phyloP scores from a whole-genome alignment of 2,113 vertebrate genomes.

The Lipophrys pholis region DNA sequence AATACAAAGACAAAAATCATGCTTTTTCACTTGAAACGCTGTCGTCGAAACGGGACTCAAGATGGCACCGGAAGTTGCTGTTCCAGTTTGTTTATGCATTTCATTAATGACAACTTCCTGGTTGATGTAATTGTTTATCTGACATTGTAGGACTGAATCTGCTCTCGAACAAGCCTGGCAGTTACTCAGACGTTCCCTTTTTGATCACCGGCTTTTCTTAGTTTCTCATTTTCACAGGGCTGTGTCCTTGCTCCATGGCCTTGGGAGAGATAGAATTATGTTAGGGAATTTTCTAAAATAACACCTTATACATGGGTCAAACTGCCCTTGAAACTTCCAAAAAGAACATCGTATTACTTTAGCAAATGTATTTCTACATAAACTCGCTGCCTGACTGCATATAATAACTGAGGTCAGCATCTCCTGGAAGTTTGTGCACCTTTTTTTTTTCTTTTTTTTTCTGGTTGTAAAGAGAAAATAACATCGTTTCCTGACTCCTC shows the following conservation, averaged over 20 bases:
- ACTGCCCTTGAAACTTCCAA: background rate
- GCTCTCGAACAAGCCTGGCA: too few relatives aligned
- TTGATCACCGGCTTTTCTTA: background rate
- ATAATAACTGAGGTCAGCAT: conserved; percentile 40
- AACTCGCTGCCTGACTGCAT: background rate
- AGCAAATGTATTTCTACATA: background rate
- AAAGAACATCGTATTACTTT: conserved; percentile 7
- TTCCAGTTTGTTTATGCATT: too few relatives aligned
- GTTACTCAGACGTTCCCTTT: background rate
- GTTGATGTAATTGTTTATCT: too few relatives aligned
- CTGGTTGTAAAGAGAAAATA: conserved; percentile 6
- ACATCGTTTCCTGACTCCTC: conserved; percentile 26
- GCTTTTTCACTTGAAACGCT: too few relatives aligned
- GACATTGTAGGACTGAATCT: too few relatives aligned
- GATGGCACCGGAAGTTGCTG: too few relatives aligned
- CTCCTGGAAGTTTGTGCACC: conserved; percentile 17
- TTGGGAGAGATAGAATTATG: background rate
- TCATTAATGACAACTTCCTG: too few relatives aligned
- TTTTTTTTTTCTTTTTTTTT: conserved; percentile 23
- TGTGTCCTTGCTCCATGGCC: background rate
- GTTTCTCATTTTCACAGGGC: background rate
- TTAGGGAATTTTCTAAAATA: conserved; percentile 16
- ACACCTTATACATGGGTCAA: conserved; percentile 17
- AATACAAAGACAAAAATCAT: too few relatives aligned
- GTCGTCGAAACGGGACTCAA: too few relatives aligned